Evolutionary conservation across 1,140 invertebrate species (phyloP).

Genomic region (Orussus abietinus): DNA sequence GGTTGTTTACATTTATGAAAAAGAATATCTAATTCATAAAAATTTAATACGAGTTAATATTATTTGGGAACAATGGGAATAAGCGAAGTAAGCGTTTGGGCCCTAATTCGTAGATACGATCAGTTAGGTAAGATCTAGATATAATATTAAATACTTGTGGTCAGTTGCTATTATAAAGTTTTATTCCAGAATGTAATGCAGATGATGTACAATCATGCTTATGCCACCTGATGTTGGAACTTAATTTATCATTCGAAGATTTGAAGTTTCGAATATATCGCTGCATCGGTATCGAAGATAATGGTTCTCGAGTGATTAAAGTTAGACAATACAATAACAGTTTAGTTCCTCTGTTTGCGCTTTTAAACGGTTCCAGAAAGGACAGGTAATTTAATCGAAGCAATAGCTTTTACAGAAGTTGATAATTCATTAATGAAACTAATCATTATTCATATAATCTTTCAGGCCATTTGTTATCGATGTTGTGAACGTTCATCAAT

Average conservation of each 20-base stretch:
- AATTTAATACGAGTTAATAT: too few relatives aligned
- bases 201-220: slow-evolving; percentile 27
- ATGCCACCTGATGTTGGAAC: slow-evolving; percentile 27
- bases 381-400: slow-evolving; percentile 26
- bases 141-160: slow-evolving; percentile 12
- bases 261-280: slow-evolving; percentile 32
- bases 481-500: slow-evolving; percentile 41
- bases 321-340: slow-evolving; percentile 39
- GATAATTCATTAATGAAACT: slow-evolving; percentile 7
- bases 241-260: slow-evolving; percentile 31
- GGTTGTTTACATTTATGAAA: too few relatives aligned
- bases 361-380: slow-evolving; percentile 34
- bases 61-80: slow-evolving; percentile 40
- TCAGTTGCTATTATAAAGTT: slow-evolving; percentile 1
- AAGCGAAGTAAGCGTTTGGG: slow-evolving; percentile 37
- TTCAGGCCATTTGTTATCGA: slow-evolving; percentile 41
- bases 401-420: slow-evolving; percentile 8
- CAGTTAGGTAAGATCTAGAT: slow-evolving; percentile 36
- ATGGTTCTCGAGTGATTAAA: slow-evolving; percentile 36
- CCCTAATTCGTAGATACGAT: slow-evolving; percentile 38
- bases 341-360: slow-evolving; percentile 37
- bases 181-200: slow-evolving; percentile 26
- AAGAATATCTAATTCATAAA: too few relatives aligned
- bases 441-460: slow-evolving; percentile 13
- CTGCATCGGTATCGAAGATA: slow-evolving; percentile 32